A percentile compares a stretch with the other conserved stretches of the same genome.
These are phyloP conservation scores for Anthopleura sola DNA, from an alignment of 64 coral and sea anemone genomes.

Conservation along the genomic window DNA sequence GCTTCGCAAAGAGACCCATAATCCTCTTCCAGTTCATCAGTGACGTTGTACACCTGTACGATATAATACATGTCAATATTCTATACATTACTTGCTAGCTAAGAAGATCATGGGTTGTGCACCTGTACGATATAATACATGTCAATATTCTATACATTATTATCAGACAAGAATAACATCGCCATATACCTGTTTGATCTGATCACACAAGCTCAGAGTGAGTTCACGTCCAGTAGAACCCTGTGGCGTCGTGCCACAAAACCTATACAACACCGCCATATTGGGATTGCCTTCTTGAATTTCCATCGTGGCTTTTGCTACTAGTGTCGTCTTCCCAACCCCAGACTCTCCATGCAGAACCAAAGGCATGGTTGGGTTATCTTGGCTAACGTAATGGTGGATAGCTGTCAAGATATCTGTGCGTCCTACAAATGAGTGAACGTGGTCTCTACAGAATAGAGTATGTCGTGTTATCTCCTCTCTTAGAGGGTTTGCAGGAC, in stretches of 20 bases:
- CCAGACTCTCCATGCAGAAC: constrained; percentile 54
- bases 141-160: background rate
- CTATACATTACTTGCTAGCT: constrained; percentile 16
- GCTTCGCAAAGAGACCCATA: constrained; percentile 40
- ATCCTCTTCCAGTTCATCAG: constrained; percentile 39
- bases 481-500: constrained; percentile 31
- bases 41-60: constrained; percentile 5
- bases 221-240: constrained; percentile 45
- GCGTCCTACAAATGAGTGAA: constrained; percentile 37
- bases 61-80: background rate
- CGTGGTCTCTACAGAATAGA: constrained; percentile 45
- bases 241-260: constrained; percentile 48
- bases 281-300: constrained; percentile 26
- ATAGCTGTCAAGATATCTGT: constrained; percentile 20
- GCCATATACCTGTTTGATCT: constrained; percentile 39
- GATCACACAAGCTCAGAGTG: constrained; percentile 39
- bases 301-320: constrained; percentile 43
- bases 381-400: constrained; percentile 12
- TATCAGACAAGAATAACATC: too few relatives aligned
- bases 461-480: constrained; percentile 56
- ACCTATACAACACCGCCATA: constrained; percentile 50
- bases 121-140: background rate
- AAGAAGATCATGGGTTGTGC: background rate
- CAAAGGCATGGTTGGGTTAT: constrained; percentile 25
- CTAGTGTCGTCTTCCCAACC: constrained; percentile 54